phyloP scores from a whole-genome alignment of 2,797 vertebrate species.

The Sternarchorhynchus goeldii region DNA sequence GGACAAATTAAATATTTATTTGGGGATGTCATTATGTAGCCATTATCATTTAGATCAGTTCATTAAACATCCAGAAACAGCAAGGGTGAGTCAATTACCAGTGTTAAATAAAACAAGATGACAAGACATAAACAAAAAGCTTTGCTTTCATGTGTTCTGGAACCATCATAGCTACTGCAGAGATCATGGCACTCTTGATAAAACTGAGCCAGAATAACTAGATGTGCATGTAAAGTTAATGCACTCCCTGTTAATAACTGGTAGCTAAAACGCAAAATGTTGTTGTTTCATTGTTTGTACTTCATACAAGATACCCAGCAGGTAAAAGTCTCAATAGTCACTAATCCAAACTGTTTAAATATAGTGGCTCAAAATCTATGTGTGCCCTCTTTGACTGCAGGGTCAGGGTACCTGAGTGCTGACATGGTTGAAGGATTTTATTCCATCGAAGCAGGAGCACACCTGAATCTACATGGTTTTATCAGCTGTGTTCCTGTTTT shows the following conservation, averaged over 20 bases:
- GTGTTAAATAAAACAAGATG: constrained; percentile 74
- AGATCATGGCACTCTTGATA: constrained; percentile 61
- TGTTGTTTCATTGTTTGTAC: not conserved
- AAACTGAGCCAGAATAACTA: constrained; percentile 53
- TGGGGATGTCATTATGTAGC: constrained; percentile 73
- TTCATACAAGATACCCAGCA: too few relatives aligned
- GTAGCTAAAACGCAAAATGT: constrained; percentile 8
- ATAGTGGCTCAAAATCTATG: too few relatives aligned
- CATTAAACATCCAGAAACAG: constrained; percentile 78
- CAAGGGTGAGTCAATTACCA: constrained; percentile 73
- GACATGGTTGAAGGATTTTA: too few relatives aligned
- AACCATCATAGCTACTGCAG: constrained; percentile 39
- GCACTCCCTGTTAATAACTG: constrained; percentile 48
- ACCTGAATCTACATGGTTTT: too few relatives aligned
- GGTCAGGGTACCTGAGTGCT: too few relatives aligned
- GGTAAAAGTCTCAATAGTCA: too few relatives aligned
- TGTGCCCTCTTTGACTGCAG: too few relatives aligned
- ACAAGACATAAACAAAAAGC: constrained; percentile 58
- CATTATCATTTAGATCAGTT: constrained; percentile 82
- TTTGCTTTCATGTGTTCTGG: constrained; percentile 42
- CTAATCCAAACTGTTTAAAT: too few relatives aligned
- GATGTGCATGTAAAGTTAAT: constrained; percentile 51
- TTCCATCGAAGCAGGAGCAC: too few relatives aligned
- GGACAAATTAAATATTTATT: constrained; percentile 81
- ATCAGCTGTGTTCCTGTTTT: too few relatives aligned